Evolutionary conservation across 2,113 vertebrate species (phyloP).

Genomic region (Alligator sinensis): DNA sequence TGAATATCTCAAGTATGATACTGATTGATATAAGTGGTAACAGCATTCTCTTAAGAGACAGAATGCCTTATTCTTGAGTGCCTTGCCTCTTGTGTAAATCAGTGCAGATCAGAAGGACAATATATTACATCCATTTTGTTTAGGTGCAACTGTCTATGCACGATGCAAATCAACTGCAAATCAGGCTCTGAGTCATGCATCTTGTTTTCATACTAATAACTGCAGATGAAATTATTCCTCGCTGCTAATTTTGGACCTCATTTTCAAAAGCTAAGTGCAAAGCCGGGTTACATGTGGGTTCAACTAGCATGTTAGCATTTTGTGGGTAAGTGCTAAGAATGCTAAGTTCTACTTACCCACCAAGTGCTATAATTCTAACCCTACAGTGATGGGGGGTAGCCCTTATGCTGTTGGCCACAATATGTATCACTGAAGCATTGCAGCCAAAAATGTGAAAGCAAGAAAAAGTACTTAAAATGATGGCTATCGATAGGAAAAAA

Average conservation of each 20-base stretch:
- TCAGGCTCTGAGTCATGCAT: rapidly evolving
- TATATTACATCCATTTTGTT: background rate
- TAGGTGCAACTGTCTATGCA: rapidly evolving
- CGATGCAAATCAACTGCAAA: background rate
- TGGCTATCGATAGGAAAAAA: background rate
- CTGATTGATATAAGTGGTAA: constrained; percentile 18
- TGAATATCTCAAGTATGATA: background rate
- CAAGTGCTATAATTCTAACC: no score
- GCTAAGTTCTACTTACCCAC: no score
- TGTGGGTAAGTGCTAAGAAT: no score
- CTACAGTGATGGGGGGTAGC: background rate
- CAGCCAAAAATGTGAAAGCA: no score
- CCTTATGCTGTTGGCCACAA: background rate
- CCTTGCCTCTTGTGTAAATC: background rate
- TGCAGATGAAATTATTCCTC: background rate
- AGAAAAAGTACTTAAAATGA: background rate
- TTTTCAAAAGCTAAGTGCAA: background rate
- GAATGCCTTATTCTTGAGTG: background rate
- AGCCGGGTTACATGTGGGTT: background rate
- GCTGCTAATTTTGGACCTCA: background rate
- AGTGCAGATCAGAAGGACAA: background rate
- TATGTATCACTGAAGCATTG: no score
- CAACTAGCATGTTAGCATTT: background rate
- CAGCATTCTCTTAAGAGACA: background rate
- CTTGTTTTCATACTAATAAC: background rate